These are phyloP conservation scores for Montipora capitata DNA, from an alignment of 92 coral and sea anemone species.

Conservation along the genomic window DNA sequence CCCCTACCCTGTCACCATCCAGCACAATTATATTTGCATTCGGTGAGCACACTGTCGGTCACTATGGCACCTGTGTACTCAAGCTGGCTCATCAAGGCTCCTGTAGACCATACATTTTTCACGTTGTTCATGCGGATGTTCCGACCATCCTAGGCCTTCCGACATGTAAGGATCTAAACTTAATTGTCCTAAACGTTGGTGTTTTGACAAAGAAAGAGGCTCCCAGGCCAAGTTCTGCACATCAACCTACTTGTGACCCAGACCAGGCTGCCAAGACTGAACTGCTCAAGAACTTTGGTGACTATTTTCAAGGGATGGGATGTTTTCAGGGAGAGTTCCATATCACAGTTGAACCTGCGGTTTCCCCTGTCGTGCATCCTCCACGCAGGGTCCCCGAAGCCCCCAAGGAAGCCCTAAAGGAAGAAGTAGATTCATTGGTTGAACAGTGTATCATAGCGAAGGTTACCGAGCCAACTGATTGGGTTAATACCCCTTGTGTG, in stretches of 20 bases:
- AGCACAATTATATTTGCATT: conserved; percentile 72
- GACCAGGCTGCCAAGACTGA: too few species aligned
- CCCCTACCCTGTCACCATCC: conserved; percentile 62
- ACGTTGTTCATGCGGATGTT: conserved; percentile 53
- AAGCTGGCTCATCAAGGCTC: conserved; percentile 44
- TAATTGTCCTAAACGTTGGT: too few species aligned
- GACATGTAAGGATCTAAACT: too few species aligned
- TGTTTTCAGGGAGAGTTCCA: conserved; percentile 58
- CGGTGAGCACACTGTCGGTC: conserved; percentile 66
- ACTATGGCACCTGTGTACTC: conserved; percentile 59
- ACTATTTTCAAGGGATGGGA: conserved; percentile 53
- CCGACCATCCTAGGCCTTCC: too few species aligned
- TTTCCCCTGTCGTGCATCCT: conserved; percentile 40
- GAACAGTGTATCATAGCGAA: background rate
- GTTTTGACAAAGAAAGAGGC: too few species aligned
- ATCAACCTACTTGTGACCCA: too few species aligned
- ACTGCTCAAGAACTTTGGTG: background rate
- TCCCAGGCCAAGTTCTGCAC: too few species aligned
- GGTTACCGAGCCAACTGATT: conserved; percentile 2
- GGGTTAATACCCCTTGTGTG: conserved; percentile 22
- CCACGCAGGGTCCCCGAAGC: conserved; percentile 43
- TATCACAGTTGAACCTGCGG: conserved; percentile 33
- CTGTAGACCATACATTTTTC: conserved; percentile 60
- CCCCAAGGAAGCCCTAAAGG: conserved; percentile 43
- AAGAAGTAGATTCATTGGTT: background rate